Base-by-base conservation (phyloP, 2,113 vertebrate species). In the Cepphus grylle region DNA sequence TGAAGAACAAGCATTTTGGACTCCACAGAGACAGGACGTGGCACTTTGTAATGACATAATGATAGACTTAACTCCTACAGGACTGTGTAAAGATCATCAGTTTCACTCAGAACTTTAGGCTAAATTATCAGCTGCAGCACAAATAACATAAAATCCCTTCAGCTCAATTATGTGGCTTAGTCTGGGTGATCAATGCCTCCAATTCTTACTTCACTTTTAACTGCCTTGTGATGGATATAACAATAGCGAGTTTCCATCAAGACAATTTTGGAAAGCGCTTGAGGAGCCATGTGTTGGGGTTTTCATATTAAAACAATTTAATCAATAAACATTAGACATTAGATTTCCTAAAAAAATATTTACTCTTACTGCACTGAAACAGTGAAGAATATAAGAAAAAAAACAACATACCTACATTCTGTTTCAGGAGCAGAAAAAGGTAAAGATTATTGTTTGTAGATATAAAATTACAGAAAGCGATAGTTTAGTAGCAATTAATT, bases 181-280 rank as follows among this genome's bases (percentile, higher is more conserved):
- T 74, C 72, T 94, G 43, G 49, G 74, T 81, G 56, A 94, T 73
- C 47, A 92, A 80, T 30, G 62, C 27, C 53, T 90, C 40, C 27
- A 63, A 23, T 47, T 74, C 32, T 63, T 74, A 80, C 66, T 76
- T 40, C 30, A 52, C 25, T 69, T 86, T 62, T 76, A 53, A 77
- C 52, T 62, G 36, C 14, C 56, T 81, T 89, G 36, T 87, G 76
- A 93, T 49, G 56, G 65, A 69, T 86, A 15, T 42, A 81, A 79
- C 9, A 86, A 74, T 18, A 70, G 58, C 32, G 8, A 15, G 47
- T 71, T 92, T 96, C 84, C 58, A 61, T 79, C 63, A 91, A 69
- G 93, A 88, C 40, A 86, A 90, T 88, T 95, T 84, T 94, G 50
- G 42, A 95, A 96, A 93, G 36, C 11, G 47, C 76, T 84, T 84